Percentiles rank a stretch among this genome's conserved stretches.
Conservation (phyloP, 2,113 vertebrate species). For the human region DNA sequence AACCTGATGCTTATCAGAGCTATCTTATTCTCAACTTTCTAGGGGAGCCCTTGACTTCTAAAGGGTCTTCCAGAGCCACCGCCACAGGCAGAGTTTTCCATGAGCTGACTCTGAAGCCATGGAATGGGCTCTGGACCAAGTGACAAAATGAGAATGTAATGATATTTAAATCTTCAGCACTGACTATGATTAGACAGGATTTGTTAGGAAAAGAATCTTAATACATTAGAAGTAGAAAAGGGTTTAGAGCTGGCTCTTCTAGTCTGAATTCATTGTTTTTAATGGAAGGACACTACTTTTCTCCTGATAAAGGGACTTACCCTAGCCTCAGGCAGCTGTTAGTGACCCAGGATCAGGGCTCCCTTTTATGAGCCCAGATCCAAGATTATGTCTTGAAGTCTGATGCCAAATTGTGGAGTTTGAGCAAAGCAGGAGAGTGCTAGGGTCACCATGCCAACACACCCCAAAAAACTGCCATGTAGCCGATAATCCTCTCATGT, state of each 20-base stretch:
- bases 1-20: constrained; percentile 54
- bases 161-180: background rate
- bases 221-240: constrained; percentile 31
- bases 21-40: background rate
- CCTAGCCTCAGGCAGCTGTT: rapidly evolving
- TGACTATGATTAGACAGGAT: background rate
- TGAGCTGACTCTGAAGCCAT: background rate
- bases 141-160: background rate
- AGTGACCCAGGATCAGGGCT: background rate
- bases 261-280: background rate
- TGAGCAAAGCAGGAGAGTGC: background rate
- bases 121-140: background rate
- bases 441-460: background rate
- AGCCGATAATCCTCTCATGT: background rate
- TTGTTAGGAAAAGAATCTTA: background rate
- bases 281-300: background rate
- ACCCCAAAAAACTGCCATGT: background rate
- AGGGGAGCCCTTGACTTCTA: constrained; percentile 32
- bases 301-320: background rate
- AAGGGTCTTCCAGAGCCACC: background rate
- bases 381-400: background rate
- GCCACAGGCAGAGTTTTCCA: background rate
- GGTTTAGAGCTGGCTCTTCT: background rate
- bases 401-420: background rate
- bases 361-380: background rate